Evolutionary conservation across 2,113 vertebrate genomes (phyloP).

Genomic region (Platichthys flesus): DNA sequence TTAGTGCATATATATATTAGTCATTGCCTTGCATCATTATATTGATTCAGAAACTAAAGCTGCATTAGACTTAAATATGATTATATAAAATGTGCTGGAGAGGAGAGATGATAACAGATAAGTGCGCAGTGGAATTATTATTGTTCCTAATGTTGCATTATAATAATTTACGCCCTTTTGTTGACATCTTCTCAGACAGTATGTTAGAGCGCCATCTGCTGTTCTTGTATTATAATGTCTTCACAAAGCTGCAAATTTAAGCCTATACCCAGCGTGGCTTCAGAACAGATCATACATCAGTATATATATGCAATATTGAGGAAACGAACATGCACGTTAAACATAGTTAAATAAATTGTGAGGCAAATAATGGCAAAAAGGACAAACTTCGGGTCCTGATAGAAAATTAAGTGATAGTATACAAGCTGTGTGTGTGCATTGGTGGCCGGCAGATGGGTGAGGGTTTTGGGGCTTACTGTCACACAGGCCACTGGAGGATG

Average conservation of each 20-base stretch:
- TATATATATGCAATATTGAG: background rate
- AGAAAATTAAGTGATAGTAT: background rate
- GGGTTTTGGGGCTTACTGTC: constrained; percentile 31
- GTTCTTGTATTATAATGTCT: background rate
- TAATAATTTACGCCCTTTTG: background rate
- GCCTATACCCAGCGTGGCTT: background rate
- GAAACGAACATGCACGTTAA: no score
- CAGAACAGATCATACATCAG: background rate
- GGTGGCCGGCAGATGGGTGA: constrained; percentile 46
- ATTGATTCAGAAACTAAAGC: background rate
- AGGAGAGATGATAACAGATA: background rate
- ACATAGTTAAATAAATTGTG: no score
- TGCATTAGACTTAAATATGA: background rate
- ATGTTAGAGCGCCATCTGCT: constrained; percentile 69
- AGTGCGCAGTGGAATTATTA: background rate
- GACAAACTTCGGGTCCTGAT: background rate
- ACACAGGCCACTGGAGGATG: constrained; percentile 50
- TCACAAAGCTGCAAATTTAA: background rate
- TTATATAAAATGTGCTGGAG: background rate
- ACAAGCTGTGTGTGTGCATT: constrained; percentile 16
- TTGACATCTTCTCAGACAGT: constrained; percentile 19
- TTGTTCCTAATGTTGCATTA: background rate
- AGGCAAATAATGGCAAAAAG: background rate
- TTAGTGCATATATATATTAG: background rate
- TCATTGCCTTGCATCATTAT: constrained; percentile 19